A percentile compares a stretch with the other conserved stretches of the same genome.
Conservation (phyloP, 1,140 invertebrate species). For the Leptopilina clavipes region DNA sequence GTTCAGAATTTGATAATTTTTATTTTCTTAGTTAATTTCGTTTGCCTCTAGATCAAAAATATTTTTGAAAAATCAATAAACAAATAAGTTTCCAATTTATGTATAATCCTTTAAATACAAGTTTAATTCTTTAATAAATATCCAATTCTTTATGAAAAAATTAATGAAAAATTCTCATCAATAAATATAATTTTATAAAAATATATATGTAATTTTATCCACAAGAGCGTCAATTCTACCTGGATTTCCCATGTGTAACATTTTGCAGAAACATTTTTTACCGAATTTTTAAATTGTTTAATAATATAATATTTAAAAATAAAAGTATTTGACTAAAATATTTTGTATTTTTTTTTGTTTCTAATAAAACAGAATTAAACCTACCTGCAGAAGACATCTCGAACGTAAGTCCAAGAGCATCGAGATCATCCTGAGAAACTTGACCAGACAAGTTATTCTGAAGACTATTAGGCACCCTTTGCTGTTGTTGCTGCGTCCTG, state of each 20-base stretch:
- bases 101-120: no score
- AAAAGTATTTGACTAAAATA: not conserved
- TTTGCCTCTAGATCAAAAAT: no score
- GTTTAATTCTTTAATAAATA: no score
- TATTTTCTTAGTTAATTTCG: no score
- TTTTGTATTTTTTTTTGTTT: not conserved
- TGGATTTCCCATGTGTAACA: not conserved
- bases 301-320: not conserved
- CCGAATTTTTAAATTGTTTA: not conserved
- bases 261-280: not conserved
- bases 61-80: no score
- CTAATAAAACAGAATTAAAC: conserved; percentile 42
- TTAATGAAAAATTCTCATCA: not conserved
- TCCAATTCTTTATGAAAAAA: no score
- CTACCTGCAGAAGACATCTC: conserved; percentile 81
- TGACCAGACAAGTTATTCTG: conserved; percentile 73
- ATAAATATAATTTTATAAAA: no score
- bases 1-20: no score
- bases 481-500: conserved; percentile 80
- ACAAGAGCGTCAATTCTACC: not conserved
- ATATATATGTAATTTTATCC: not conserved
- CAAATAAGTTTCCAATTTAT: no score
- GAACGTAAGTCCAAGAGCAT: conserved; percentile 81
- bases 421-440: conserved; percentile 79
- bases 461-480: conserved; percentile 70